These are phyloP conservation scores for Aphaenogaster rudis DNA, from an alignment of 1,140 invertebrate species.

Conservation along the genomic window DNA sequence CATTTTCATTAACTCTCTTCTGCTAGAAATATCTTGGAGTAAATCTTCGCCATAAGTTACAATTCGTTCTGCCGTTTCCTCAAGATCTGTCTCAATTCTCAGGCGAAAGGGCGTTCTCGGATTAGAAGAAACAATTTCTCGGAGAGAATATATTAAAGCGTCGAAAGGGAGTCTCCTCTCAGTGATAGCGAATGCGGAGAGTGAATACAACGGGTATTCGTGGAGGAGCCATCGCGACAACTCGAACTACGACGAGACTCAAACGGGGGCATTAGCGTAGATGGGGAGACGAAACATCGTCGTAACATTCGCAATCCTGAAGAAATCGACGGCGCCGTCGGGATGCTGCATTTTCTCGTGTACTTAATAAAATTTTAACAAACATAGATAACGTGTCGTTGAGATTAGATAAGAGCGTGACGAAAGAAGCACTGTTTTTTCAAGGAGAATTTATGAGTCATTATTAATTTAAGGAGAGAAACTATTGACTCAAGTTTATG, in stretches of 20 bases:
- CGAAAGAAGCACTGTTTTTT: background rate
- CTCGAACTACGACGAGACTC: slow-evolving; percentile 6
- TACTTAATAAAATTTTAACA: slow-evolving; percentile 38
- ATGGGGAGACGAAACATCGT: slow-evolving; percentile 22
- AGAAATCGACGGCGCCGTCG: slow-evolving; percentile 20
- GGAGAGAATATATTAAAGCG: slow-evolving; percentile 70
- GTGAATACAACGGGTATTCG: slow-evolving; percentile 25
- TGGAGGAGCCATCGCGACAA: background rate
- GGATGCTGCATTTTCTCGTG: background rate
- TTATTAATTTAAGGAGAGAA: background rate
- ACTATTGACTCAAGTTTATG: background rate
- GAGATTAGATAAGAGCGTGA: background rate
- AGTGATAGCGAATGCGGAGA: background rate
- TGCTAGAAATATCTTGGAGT: background rate
- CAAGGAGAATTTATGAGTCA: background rate
- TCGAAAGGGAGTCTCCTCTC: background rate
- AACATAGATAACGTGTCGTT: background rate
- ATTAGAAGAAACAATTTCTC: slow-evolving; percentile 75
- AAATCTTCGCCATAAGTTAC: slow-evolving; percentile 18
- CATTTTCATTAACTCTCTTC: background rate
- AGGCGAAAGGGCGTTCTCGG: slow-evolving; percentile 14
- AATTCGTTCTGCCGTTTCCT: background rate
- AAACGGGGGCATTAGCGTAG: slow-evolving; percentile 34
- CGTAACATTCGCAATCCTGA: background rate
- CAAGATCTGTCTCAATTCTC: slow-evolving; percentile 51